Conservation (phyloP, 1,140 invertebrate species). For the Hypothenemus hampei region DNA sequence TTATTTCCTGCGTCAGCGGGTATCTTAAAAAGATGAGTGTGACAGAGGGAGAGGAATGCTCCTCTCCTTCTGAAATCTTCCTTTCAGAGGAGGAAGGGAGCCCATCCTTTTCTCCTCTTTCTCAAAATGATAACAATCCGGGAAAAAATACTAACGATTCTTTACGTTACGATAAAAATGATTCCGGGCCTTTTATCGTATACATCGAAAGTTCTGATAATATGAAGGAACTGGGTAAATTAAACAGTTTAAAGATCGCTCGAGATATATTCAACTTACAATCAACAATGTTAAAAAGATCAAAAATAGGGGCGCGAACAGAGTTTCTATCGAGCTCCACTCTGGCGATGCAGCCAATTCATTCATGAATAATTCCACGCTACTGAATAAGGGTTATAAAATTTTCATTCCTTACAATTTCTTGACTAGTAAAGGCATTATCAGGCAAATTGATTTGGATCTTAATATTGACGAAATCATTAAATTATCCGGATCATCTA, state of each 20-base stretch:
- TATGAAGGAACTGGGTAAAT: neutral
- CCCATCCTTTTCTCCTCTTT: no score
- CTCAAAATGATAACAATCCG: no score
- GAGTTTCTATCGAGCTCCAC: neutral
- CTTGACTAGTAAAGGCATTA: slow-evolving; percentile 1
- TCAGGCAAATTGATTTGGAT: slow-evolving; percentile 3
- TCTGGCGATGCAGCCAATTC: neutral
- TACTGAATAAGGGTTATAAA: slow-evolving; percentile 1
- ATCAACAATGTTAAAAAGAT: slow-evolving; percentile 12
- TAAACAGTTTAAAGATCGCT: neutral
- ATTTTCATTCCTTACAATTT: slow-evolving; percentile 6
- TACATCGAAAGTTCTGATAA: slow-evolving; percentile 1
- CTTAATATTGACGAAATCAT: neutral
- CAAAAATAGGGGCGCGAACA: slow-evolving; percentile 6
- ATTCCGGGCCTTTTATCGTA: neutral
- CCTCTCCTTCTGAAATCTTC: no score
- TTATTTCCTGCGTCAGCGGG: no score
- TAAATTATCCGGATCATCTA: slow-evolving; percentile 2
- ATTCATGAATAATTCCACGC: neutral
- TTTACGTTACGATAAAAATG: no score
- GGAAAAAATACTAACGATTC: no score
- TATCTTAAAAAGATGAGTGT: no score
- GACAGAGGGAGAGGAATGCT: no score
- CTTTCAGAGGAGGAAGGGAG: no score
- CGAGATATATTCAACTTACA: neutral